Conservation (phyloP, 2,888 invertebrate genomes). For the Stictocephala bisonia region DNA sequence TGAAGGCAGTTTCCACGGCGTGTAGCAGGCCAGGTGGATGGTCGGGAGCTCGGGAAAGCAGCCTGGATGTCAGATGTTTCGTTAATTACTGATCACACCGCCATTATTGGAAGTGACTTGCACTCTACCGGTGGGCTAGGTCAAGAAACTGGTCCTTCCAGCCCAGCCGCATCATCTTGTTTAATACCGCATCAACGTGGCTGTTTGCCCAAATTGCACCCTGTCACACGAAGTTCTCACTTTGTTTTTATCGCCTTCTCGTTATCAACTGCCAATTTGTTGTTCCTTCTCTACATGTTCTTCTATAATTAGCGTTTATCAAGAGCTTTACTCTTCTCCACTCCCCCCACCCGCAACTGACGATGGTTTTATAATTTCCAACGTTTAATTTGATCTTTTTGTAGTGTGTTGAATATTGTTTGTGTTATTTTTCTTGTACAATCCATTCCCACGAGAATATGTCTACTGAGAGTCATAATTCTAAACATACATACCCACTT, state of each 20-base stretch:
- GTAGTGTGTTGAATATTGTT: too few relatives aligned
- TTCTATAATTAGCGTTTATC: background rate
- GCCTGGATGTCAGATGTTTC: constrained; percentile 1
- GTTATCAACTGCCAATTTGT: constrained; percentile 9
- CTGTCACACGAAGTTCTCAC: constrained; percentile 16
- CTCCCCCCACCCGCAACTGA: background rate
- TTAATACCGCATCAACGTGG: too few relatives aligned
- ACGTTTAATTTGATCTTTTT: too few relatives aligned
- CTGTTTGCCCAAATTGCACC: constrained; percentile 35
- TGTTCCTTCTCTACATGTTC: background rate
- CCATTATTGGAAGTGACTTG: constrained; percentile 26
- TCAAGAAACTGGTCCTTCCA: background rate
- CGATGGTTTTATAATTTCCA: too few relatives aligned
- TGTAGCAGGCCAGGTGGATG: too few relatives aligned
- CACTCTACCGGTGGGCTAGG: background rate
- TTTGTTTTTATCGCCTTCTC: constrained; percentile 24
- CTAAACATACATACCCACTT: too few relatives aligned
- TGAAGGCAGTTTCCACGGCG: too few relatives aligned
- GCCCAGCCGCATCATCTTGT: constrained; percentile 28
- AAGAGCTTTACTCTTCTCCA: background rate
- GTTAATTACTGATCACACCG: constrained; percentile 34
- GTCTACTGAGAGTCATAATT: too few relatives aligned
- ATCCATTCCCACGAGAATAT: too few relatives aligned
- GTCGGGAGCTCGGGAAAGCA: background rate
- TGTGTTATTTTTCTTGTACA: too few relatives aligned